Evolutionary conservation across 2,113 vertebrate species (phyloP).

Genomic region (Zosterops lateralis): DNA sequence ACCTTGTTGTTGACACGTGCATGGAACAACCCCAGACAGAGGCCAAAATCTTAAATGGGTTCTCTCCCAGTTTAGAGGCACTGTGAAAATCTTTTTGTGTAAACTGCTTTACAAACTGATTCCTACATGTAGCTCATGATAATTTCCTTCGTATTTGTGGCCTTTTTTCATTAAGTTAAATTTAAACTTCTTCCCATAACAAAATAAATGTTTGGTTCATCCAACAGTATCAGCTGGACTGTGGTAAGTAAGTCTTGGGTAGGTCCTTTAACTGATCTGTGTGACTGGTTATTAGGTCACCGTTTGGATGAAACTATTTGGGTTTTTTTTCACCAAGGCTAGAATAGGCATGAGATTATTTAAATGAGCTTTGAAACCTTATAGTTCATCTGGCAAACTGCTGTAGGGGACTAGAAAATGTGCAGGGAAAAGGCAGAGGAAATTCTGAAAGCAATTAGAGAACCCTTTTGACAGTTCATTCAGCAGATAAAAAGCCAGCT

Average conservation of each 20-base stretch:
- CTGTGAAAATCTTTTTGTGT: neutral
- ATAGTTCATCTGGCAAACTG: conserved; percentile 26
- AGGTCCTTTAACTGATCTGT: neutral
- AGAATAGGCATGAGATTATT: conserved; percentile 46
- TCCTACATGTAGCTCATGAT: neutral
- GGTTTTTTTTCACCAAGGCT: conserved; percentile 14
- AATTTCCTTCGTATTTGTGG: neutral
- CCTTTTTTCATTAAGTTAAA: neutral
- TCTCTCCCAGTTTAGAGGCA: neutral
- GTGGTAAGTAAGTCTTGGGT: neutral
- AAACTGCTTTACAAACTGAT: neutral
- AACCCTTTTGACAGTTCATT: conserved; percentile 68
- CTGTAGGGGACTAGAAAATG: neutral
- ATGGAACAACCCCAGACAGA: neutral
- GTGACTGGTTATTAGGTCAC: neutral
- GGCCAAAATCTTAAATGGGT: neutral
- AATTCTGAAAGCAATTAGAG: conserved; percentile 59
- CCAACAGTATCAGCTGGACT: neutral
- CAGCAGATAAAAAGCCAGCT: conserved; percentile 42
- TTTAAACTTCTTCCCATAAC: neutral
- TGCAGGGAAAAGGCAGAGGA: neutral
- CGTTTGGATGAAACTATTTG: conserved; percentile 10
- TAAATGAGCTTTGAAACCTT: conserved; percentile 58
- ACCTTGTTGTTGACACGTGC: neutral
- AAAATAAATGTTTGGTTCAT: neutral